Percentiles rank a stretch among this genome's conserved stretches.
These are phyloP conservation scores for Acomys russatus DNA, from an alignment of 2,797 vertebrate species.

Conservation along the genomic window DNA sequence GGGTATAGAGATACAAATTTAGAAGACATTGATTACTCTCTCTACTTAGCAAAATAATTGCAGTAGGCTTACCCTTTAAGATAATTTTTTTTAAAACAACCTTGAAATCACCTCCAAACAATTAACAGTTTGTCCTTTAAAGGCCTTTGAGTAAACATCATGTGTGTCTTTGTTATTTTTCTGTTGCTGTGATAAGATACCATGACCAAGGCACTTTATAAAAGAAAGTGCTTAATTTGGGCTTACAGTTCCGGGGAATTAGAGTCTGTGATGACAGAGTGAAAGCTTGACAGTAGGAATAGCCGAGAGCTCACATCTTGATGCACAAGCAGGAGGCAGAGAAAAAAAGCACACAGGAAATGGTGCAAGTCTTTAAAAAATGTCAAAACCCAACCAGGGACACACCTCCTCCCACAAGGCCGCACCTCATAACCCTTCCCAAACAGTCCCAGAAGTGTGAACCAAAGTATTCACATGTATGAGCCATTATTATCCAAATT, in stretches of 20 bases:
- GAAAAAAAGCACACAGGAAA: not conserved
- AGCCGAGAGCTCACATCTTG: not conserved
- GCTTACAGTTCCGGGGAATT: too few relatives aligned
- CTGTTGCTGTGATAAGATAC: not conserved
- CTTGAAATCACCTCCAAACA: conserved; percentile 12
- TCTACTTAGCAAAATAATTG: not conserved
- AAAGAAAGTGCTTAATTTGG: not conserved
- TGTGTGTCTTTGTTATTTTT: not conserved
- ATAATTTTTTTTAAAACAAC: not conserved
- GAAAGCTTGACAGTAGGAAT: not conserved
- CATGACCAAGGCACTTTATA: not conserved
- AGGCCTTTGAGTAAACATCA: not conserved
- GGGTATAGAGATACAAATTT: not conserved
- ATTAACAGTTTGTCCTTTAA: not conserved
- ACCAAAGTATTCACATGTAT: not conserved
- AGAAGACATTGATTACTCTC: not conserved
- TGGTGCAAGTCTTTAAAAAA: not conserved
- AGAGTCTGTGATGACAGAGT: not conserved
- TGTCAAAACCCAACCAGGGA: not conserved
- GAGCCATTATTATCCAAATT: not conserved
- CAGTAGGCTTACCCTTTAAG: not conserved
- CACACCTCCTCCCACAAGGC: not conserved
- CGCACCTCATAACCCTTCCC: not conserved
- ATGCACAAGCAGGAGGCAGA: not conserved
- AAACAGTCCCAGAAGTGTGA: not conserved